phyloP scores from a whole-genome alignment of 2,113 vertebrate genomes.

The Verasper variegatus region DNA sequence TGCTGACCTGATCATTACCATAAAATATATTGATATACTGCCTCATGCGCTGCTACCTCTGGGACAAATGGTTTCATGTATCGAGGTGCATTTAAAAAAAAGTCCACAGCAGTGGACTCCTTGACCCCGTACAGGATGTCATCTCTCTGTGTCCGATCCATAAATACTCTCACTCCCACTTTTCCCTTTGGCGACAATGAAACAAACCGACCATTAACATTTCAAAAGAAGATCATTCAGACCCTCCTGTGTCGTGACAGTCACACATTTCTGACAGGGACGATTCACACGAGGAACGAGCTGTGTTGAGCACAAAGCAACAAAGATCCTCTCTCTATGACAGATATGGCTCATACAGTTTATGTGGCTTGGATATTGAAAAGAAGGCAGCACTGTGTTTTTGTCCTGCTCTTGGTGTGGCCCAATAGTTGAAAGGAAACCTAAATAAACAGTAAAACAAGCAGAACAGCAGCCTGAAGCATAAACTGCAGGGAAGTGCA shows the following conservation, averaged over 20 bases:
- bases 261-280: not conserved
- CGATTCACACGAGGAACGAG: not conserved
- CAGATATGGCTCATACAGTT: not conserved
- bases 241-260: not conserved
- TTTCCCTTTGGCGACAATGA: too few species aligned
- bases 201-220: too few species aligned
- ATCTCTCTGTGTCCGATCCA: too few species aligned
- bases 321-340: not conserved
- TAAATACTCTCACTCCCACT: too few species aligned
- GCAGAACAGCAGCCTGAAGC: not conserved
- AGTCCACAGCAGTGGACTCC: too few species aligned
- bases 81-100: too few species aligned
- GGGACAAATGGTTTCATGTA: too few species aligned
- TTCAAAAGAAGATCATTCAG: not conserved
- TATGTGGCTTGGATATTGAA: not conserved
- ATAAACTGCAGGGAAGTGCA: not conserved
- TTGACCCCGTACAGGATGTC: too few species aligned
- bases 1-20: constrained; percentile 1
- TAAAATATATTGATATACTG: not conserved
- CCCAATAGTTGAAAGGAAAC: too few species aligned
- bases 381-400: not conserved
- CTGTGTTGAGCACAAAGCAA: not conserved
- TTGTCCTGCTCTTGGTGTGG: not conserved
- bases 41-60: too few species aligned
- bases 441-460: not conserved